A percentile compares a stretch with the other conserved stretches of the same genome.
Evolutionary conservation across 37 sponge, comb jelly and placozoan species (phyloP).

Genomic region (Ephydatia muelleri): DNA sequence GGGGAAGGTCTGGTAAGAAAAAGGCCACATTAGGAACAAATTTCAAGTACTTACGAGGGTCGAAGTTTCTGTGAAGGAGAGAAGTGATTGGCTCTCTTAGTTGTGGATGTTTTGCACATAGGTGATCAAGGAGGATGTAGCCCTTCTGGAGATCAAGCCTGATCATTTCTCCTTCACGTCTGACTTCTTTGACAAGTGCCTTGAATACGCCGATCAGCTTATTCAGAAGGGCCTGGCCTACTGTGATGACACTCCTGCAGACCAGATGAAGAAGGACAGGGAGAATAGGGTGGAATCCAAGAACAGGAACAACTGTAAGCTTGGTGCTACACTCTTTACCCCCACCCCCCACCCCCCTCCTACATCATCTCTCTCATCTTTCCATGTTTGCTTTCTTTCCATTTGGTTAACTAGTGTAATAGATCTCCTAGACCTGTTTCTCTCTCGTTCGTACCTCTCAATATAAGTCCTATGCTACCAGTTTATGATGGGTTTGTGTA

Average conservation of each 20-base stretch:
- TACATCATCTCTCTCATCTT: not conserved
- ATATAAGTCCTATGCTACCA: too few relatives aligned
- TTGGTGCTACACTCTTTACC: not conserved
- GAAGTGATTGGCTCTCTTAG: not conserved
- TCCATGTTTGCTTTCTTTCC: not conserved
- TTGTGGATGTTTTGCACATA: conserved; percentile 18
- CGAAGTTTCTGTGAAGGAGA: too few relatives aligned
- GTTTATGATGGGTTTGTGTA: too few relatives aligned
- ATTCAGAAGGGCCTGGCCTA: conserved; percentile 79
- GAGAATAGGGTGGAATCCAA: conserved; percentile 73
- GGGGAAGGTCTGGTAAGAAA: not conserved
- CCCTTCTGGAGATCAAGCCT: conserved; percentile 80
- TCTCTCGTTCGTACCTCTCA: too few relatives aligned
- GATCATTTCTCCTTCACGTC: conserved; percentile 93
- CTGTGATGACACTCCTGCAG: conserved; percentile 88
- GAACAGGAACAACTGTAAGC: conserved; percentile 78
- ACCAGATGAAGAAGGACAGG: conserved; percentile 86
- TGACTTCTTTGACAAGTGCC: conserved; percentile 80
- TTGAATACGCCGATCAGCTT: conserved; percentile 69
- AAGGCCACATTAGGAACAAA: not conserved
- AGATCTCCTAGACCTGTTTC: too few relatives aligned
- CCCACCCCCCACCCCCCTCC: too few relatives aligned
- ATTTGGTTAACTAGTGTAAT: too few relatives aligned
- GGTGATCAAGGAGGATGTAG: conserved; percentile 95
- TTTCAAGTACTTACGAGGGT: too few relatives aligned